Base-by-base conservation (phyloP, 2,113 vertebrate genomes). In the Jacana jacana region DNA sequence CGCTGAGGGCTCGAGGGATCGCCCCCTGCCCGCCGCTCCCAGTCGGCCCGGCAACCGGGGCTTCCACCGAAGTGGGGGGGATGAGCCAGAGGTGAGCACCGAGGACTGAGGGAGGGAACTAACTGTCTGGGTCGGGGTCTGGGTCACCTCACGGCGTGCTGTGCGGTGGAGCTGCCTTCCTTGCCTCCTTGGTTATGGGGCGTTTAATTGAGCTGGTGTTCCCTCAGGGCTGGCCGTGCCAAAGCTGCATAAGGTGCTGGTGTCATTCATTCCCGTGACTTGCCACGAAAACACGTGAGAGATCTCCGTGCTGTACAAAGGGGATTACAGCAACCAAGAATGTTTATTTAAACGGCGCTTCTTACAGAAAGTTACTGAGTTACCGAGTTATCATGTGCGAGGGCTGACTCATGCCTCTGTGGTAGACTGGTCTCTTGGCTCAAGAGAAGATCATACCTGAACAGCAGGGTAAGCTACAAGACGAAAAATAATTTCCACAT, bases 131-230 rank as follows among this genome's bases (percentile, higher is more conserved):
- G n/a, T 17, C 39, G 31, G 37, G 24, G 33, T 19, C 22, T 3
- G 16, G 11, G 30, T 13, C 68, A 0, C 15, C 8, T 39, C 23
- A 3, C 18, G 12, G 27, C 6, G 16, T 3, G 18, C 40, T 23
- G 49, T 28, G 46, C 18, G 2, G 7, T 7, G 77, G 9, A 37
- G 49, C 35, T 7, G 68, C 42, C 11, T 9, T 17, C 27, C 1
- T 4, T 7, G 44, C 1, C 4, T 7, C 48, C 7, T 7, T 8
- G 13, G 27, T 30, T 46, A 3, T 3, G 3, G 6, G 8, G 30
- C 9, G 63, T 48, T 31, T 10, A 11, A 9, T 2, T 10, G 11
- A 16, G 61, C 35, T 8, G 27, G 25, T 12, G 9, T 7, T 9
- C 33, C 40, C n/a, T 30, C 48, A 15, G 35, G 35, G 33, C 55